Conservation (phyloP, 2,113 vertebrate species). For the Mustelus asterias region DNA sequence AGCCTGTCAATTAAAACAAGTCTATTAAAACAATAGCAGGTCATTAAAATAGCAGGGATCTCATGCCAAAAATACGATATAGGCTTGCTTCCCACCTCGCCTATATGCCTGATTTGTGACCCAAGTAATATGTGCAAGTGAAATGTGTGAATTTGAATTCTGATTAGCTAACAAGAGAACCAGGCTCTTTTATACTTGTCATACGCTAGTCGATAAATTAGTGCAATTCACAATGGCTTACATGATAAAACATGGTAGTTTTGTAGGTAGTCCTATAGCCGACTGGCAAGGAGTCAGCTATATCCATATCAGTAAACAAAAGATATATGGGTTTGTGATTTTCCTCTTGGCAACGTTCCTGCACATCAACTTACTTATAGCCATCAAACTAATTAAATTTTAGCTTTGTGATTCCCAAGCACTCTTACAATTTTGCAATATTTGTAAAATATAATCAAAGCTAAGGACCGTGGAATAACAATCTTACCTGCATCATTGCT, state of each 20-base stretch:
- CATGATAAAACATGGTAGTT: background rate
- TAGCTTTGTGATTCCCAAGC: background rate
- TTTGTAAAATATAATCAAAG: background rate
- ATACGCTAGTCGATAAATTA: background rate
- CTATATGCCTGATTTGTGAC: background rate
- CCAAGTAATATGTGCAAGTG: background rate
- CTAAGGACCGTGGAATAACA: background rate
- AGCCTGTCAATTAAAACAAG: background rate
- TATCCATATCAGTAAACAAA: background rate
- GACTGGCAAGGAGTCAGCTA: background rate
- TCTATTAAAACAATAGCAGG: background rate
- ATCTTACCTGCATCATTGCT: background rate
- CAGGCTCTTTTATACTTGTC: background rate
- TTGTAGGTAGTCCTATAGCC: background rate
- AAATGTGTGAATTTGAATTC: background rate
- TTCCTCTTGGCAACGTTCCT: background rate
- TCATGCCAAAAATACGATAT: background rate
- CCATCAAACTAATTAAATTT: constrained; percentile 2
- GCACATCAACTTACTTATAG: background rate
- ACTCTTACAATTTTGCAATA: background rate
- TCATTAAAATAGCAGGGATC: background rate
- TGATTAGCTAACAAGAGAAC: background rate
- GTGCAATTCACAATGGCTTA: background rate
- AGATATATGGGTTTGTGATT: background rate
- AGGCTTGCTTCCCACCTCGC: background rate